Base-by-base conservation (phyloP, 1,140 invertebrate genomes). In the Pteromalus puparum region DNA sequence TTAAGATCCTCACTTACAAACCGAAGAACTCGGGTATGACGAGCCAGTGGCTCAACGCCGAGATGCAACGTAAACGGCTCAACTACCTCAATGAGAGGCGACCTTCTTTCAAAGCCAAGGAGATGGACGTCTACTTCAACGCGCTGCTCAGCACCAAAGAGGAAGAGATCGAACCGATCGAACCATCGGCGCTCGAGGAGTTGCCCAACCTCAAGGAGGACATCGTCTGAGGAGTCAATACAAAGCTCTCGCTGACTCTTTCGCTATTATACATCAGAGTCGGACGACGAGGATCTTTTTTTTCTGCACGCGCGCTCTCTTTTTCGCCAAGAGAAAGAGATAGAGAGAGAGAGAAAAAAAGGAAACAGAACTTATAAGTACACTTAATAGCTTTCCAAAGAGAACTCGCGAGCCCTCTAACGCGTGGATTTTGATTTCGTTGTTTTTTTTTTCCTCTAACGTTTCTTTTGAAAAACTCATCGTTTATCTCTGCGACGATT, bases 81-180 rank as follows among this genome's bases (percentile, higher is more conserved):
- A 88, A 87, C 70, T 89, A 89, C 53, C 80, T 92, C 7, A 90
- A 92, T 46, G 90, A 93, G 26, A 90, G 88, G 72, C 87, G 89
- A 81, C 75, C 74, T 34, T 90, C 89, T 6, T 18, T 87, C 0
- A 89, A 87, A 26, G 85, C 61, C 0, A 92, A 90, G 46, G 92
- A 93, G 72, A 91, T 90, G 89, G 93, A 94, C 48, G 89, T 90
- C 0, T 93, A 92, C 48, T 93, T 92, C 72, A 93, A 90, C 72
- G 90, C 92, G 18, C 85, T 94, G 0, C 85, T 94, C 15, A 73
- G 15, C 10, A 75, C 30, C n/a, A 82, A 78, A 42, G 78, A 81
- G n/a, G 86, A 83, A 61, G 84, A 85, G 4, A 75, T 76, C 67
- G 83, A 84, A 28, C 87, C 79, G 15, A 81, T 86, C n/a, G 78